These are phyloP conservation scores for Oreortyx pictus DNA, from an alignment of 2,797 vertebrate species.

Conservation along the genomic window DNA sequence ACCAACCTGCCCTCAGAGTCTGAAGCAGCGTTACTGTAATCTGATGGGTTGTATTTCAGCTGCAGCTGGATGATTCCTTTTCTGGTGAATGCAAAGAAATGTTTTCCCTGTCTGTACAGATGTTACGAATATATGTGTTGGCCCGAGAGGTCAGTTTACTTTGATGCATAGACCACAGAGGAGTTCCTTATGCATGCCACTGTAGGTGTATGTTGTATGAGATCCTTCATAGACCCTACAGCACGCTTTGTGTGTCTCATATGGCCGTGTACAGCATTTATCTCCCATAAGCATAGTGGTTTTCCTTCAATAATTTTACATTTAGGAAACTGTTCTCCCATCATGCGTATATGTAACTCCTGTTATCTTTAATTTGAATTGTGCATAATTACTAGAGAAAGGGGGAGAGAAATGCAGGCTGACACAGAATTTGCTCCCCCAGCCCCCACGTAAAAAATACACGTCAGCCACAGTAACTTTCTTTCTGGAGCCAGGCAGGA, in stretches of 20 bases:
- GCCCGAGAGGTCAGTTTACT: conserved; percentile 31
- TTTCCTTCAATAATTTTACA: conserved; percentile 51
- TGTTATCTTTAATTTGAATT: conserved; percentile 54
- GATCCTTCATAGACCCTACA: not conserved
- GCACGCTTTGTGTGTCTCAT: not conserved
- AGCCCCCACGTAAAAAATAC: conserved; percentile 18
- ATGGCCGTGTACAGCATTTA: conserved; percentile 12
- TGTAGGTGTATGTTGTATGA: not conserved
- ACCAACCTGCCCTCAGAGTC: not conserved
- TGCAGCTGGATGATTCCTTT: conserved; percentile 11
- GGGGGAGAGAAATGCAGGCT: conserved; percentile 15
- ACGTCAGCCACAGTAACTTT: conserved; percentile 58
- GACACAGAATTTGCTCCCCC: not conserved
- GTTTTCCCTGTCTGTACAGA: conserved; percentile 8
- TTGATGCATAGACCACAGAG: conserved; percentile 24
- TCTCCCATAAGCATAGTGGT: conserved; percentile 31
- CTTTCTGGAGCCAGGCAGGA: conserved; percentile 18
- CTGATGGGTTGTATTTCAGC: conserved; percentile 5
- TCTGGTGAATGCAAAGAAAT: not conserved
- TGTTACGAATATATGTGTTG: conserved; percentile 21
- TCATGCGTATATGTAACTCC: conserved; percentile 8
- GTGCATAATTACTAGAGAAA: conserved; percentile 32
- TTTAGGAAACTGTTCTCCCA: conserved; percentile 44
- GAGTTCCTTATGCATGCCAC: not conserved
- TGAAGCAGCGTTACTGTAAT: not conserved